Conservation (phyloP, 2,888 invertebrate species). For the Acleris laterana region DNA sequence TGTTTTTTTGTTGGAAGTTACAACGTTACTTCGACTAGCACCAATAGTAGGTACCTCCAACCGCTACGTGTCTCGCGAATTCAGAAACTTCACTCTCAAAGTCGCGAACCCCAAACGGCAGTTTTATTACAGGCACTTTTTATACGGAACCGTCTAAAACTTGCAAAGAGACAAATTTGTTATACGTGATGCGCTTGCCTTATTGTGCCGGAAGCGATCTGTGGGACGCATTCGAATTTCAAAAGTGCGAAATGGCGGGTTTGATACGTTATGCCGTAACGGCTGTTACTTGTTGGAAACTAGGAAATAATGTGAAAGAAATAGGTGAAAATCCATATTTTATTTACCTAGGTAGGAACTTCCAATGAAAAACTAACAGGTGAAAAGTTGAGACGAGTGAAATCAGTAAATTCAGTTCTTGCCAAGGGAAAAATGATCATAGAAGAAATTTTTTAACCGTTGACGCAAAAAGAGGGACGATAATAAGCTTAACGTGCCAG, state of each 20-base stretch:
- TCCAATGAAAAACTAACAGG: too few relatives aligned
- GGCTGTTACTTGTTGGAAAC: background rate
- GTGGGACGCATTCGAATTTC: conserved; percentile 18
- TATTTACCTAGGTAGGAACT: too few relatives aligned
- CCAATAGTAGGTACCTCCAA: conserved; percentile 16
- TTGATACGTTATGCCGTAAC: conserved; percentile 1
- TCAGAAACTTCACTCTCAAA: conserved; percentile 37
- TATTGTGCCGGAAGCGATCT: conserved; percentile 33
- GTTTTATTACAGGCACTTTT: conserved; percentile 37
- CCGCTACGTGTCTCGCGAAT: conserved; percentile 34
- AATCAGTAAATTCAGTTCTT: too few relatives aligned
- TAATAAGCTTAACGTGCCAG: too few relatives aligned
- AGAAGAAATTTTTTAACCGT: too few relatives aligned
- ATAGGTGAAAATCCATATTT: too few relatives aligned
- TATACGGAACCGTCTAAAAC: conserved; percentile 34
- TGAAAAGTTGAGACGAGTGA: too few relatives aligned
- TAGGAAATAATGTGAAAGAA: too few relatives aligned
- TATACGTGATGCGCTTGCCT: conserved; percentile 36
- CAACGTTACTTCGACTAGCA: background rate
- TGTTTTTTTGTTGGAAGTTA: background rate
- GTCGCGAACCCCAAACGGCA: conserved; percentile 36
- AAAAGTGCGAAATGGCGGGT: conserved; percentile 5
- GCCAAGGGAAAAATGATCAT: too few relatives aligned
- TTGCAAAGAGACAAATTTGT: conserved; percentile 36
- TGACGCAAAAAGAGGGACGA: too few relatives aligned